Evolutionary conservation across 2,888 invertebrate genomes (phyloP).

Genomic region (Euspilapteryx auroguttella): DNA sequence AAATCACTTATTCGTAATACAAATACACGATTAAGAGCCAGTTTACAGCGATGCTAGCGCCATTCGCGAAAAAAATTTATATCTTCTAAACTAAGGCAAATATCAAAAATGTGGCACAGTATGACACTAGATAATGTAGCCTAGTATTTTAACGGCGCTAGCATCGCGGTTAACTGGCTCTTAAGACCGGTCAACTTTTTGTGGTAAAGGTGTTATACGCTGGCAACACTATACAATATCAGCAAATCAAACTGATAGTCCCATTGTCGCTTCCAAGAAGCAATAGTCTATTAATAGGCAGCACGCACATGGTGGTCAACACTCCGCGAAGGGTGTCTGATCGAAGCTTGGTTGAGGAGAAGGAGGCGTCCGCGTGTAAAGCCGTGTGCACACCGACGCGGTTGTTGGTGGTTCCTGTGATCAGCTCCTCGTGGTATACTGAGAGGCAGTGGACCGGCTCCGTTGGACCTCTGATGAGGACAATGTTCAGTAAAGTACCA

Average conservation of each 20-base stretch:
- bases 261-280: conserved; percentile 93
- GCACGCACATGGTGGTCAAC: conserved; percentile 84
- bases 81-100: too few species aligned
- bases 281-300: conserved; percentile 88
- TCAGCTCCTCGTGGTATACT: conserved; percentile 77
- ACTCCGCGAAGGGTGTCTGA: conserved; percentile 91
- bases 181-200: too few species aligned
- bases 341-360: conserved; percentile 82
- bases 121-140: too few species aligned
- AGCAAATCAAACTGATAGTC: conserved; percentile 78
- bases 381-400: conserved; percentile 85
- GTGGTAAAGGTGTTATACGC: too few species aligned
- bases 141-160: too few species aligned
- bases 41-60: too few species aligned
- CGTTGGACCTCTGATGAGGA: conserved; percentile 73
- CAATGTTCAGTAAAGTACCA: conserved; percentile 1
- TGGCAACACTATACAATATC: too few species aligned
- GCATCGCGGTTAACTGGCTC: too few species aligned
- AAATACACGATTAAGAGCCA: too few species aligned
- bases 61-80: too few species aligned
- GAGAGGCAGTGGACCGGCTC: conserved; percentile 92
- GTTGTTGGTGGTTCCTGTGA: conserved; percentile 92
- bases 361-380: conserved; percentile 70
- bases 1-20: too few species aligned
- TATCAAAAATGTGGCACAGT: too few species aligned